Percentiles rank a stretch among this genome's conserved stretches.
These are phyloP conservation scores for Heliangelus exortis DNA, from an alignment of 2,797 vertebrate genomes.

Conservation along the genomic window DNA sequence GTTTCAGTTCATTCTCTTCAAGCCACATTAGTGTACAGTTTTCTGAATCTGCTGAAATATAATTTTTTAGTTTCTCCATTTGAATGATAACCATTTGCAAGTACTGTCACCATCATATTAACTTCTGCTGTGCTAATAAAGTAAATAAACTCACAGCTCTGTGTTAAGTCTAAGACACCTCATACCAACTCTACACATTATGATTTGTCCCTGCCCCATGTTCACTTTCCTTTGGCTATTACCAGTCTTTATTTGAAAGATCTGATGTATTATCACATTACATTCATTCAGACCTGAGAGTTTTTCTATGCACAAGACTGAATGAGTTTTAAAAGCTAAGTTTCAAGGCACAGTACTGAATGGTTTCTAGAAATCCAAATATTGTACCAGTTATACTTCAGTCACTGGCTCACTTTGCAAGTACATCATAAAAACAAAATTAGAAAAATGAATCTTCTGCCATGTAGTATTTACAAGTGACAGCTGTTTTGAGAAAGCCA, in stretches of 20 bases:
- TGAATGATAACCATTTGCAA: not conserved
- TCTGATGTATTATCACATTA: not conserved
- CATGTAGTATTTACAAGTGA: constrained; percentile 26
- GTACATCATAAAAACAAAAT: not conserved
- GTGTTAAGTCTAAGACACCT: not conserved
- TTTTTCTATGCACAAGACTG: not conserved
- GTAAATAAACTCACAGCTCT: not conserved
- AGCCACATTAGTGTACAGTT: not conserved
- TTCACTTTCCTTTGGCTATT: not conserved
- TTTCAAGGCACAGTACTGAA: not conserved
- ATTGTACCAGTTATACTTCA: not conserved
- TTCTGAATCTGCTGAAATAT: not conserved
- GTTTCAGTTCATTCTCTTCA: not conserved
- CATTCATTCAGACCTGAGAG: not conserved
- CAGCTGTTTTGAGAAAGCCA: not conserved
- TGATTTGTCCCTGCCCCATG: fast-evolving
- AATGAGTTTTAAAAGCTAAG: not conserved
- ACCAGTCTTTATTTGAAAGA: not conserved
- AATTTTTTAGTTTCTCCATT: not conserved
- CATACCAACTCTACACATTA: not conserved
- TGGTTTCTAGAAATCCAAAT: constrained; percentile 15
- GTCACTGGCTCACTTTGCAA: constrained; percentile 23
- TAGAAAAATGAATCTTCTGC: not conserved
- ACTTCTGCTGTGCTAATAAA: not conserved
- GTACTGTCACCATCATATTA: not conserved